Conservation (phyloP, 2,113 vertebrate species). For the Haemorhous mexicanus region DNA sequence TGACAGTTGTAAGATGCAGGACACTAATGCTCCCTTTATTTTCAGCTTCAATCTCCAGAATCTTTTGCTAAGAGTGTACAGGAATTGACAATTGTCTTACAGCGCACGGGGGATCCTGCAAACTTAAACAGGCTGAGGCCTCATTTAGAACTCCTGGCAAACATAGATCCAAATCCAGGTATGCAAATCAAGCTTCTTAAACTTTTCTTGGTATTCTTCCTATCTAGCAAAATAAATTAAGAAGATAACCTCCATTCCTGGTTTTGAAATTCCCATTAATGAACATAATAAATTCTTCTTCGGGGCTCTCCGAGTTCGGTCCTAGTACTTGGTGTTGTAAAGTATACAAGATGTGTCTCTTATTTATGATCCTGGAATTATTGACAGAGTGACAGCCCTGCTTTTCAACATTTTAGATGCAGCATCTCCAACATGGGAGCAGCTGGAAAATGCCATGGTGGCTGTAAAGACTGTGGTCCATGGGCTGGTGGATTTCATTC, state of each 20-base stretch:
- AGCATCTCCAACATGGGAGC: constrained; percentile 88
- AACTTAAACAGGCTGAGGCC: constrained; percentile 91
- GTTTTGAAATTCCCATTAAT: not conserved
- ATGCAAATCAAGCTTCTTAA: not conserved
- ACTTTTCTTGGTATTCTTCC: accelerated
- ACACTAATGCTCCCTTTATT: not conserved
- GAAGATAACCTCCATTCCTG: not conserved
- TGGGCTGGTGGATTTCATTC: constrained; percentile 95
- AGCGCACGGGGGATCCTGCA: constrained; percentile 93
- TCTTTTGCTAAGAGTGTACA: constrained; percentile 97
- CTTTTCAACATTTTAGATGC: constrained; percentile 78
- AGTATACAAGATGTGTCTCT: not conserved
- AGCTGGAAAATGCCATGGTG: constrained; percentile 91
- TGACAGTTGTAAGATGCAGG: not conserved
- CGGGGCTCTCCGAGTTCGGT: not conserved
- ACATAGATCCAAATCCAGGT: constrained; percentile 97
- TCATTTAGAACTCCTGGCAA: constrained; percentile 91
- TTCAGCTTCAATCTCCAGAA: constrained; percentile 92
- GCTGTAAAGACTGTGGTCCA: constrained; percentile 94
- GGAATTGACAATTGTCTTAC: constrained; percentile 94
- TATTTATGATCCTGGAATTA: not conserved
- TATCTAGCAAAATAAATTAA: not conserved
- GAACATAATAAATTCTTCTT: not conserved
- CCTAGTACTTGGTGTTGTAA: not conserved
- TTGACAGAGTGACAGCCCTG: not conserved